Evolutionary conservation across 2,797 vertebrate species (phyloP).

Genomic region (Periophthalmus magnuspinnatus): DNA sequence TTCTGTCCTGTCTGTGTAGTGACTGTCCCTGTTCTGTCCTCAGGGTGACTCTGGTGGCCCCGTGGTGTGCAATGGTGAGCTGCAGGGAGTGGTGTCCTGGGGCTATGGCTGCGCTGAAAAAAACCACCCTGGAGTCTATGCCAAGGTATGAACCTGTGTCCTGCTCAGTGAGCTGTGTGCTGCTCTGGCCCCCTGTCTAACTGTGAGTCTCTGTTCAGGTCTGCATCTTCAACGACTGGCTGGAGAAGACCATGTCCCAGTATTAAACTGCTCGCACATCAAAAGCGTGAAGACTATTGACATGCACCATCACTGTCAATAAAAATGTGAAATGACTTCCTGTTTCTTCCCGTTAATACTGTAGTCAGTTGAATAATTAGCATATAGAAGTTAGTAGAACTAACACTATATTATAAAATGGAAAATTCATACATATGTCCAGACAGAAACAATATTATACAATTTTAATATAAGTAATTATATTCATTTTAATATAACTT

Average conservation of each 20-base stretch:
- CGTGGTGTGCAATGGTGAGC: slow-evolving; percentile 73
- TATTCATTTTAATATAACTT: too few species aligned
- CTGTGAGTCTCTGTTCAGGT: slow-evolving; percentile 35
- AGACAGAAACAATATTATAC: too few species aligned
- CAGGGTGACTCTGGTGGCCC: slow-evolving; percentile 83
- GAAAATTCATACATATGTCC: background rate
- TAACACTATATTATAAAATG: background rate
- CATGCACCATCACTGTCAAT: slow-evolving; percentile 32
- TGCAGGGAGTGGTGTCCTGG: slow-evolving; percentile 83
- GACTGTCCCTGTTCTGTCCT: slow-evolving; percentile 18
- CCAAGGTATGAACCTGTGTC: slow-evolving; percentile 59
- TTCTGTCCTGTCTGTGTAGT: background rate
- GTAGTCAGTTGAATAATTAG: background rate
- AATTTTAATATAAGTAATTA: too few species aligned
- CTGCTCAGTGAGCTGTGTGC: background rate
- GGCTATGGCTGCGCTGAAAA: slow-evolving; percentile 77
- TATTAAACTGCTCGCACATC: slow-evolving; percentile 36
- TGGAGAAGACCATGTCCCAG: slow-evolving; percentile 49
- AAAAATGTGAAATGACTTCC: slow-evolving; percentile 21
- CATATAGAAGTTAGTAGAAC: background rate
- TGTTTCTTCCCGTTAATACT: background rate
- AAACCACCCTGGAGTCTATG: slow-evolving; percentile 75
- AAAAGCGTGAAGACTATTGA: slow-evolving; percentile 15
- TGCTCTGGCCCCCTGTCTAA: background rate
- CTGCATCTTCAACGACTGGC: slow-evolving; percentile 63